phyloP scores from a whole-genome alignment of 2,888 invertebrate genomes.

The Cephalotes varians region DNA sequence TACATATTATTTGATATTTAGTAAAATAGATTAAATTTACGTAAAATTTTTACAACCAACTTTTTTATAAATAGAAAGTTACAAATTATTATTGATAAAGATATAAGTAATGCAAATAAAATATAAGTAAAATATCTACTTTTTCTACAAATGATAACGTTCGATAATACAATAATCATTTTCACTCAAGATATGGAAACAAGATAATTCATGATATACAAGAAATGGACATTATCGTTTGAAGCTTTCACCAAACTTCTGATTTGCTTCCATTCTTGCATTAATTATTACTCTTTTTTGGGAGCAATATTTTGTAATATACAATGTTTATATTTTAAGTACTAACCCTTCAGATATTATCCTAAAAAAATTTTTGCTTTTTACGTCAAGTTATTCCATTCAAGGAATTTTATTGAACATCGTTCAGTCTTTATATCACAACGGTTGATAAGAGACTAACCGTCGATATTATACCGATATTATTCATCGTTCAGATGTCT shows the following conservation, averaged over 20 bases:
- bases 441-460: slow-evolving; percentile 15
- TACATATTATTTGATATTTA: not conserved
- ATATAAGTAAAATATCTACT: not conserved
- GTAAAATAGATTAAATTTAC: not conserved
- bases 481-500: slow-evolving; percentile 1
- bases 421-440: not conserved
- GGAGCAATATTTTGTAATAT: not conserved
- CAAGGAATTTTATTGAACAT: not conserved
- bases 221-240: slow-evolving; percentile 15
- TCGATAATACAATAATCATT: not conserved
- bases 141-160: not conserved
- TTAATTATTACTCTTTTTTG: not conserved
- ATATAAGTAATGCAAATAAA: not conserved
- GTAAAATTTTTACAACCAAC: not conserved
- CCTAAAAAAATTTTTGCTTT: not conserved
- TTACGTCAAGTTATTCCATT: not conserved
- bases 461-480: slow-evolving; percentile 1
- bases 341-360: not conserved
- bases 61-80: not conserved
- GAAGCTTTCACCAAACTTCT: not conserved
- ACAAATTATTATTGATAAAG: not conserved
- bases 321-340: not conserved
- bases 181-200: not conserved
- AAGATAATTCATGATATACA: not conserved
- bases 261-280: not conserved